Base-by-base conservation (phyloP, 2,797 vertebrate species). In the Acomys russatus region DNA sequence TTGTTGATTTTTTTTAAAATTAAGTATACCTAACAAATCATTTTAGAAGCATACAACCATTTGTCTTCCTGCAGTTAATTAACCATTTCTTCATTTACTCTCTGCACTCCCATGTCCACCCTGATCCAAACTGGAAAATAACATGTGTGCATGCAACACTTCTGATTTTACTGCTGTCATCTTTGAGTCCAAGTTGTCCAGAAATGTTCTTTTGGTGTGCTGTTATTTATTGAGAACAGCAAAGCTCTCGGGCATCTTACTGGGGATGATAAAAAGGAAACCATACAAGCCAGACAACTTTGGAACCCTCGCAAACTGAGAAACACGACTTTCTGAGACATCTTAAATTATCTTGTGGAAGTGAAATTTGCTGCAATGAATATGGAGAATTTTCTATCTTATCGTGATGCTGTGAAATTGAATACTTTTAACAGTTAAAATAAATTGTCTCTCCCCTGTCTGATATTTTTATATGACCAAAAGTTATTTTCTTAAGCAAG, bases 1-100 rank as follows among this genome's bases (percentile, higher is more conserved):
- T 90, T 96, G 91, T 94, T 97, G 90, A 94, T 96, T 95, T 96
- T 96, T 92, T 96, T 97, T 3, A 59, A 17, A 95, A 97, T 95
- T 97, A 96, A 97, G 94, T 76, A 79, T 95, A 86, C 56, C 77
- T 94, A 97, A 94, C 68, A 96, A 95, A 96, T 96, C 66, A 92
- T 95, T 96, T 59, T 49, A 15, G 90, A 92, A 80, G 88, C 84
- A 68, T 90, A 33, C 38, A 78, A 77, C 22, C 54, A 30, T 79
- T 93, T 94, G 82, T 85, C 20, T 49, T 90, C 77, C 25, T 63
- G 49, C 86, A 80, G 73, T 74, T 90, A 92, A 93, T 71, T 95
- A 94, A 85, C 49, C 78, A n/a, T 92, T 92, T 51, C 63, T 94
- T 79, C 90, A 91, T 96, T 95, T 83, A 59, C 91, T 87, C 30